Conservation (phyloP, 2,113 vertebrate species). For the Cyanistes caeruleus region DNA sequence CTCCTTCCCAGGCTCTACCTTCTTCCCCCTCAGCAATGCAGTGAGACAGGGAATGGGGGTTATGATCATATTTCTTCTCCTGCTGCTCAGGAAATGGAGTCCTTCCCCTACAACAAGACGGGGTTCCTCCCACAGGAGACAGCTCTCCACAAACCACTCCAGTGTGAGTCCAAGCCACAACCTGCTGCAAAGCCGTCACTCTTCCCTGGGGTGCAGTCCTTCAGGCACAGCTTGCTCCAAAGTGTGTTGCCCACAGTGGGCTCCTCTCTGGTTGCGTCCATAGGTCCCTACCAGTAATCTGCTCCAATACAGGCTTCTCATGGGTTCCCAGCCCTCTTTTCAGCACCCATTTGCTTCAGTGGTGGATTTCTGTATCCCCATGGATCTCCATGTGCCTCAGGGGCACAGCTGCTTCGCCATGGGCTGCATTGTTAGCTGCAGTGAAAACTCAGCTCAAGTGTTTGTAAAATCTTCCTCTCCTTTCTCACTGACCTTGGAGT, state of each 20-base stretch:
- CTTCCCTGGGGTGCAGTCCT: neutral
- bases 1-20: neutral
- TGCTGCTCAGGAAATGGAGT: neutral
- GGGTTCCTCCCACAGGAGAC: neutral
- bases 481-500: neutral
- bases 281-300: neutral
- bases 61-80: neutral
- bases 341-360: neutral
- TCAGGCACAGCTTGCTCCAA: neutral
- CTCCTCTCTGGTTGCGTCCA: rapidly evolving
- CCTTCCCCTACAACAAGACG: neutral
- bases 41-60: neutral
- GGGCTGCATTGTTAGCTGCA: neutral
- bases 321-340: neutral
- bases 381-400: neutral
- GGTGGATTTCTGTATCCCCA: neutral
- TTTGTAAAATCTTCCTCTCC: too few species aligned
- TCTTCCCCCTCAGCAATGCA: neutral
- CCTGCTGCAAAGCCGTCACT: neutral
- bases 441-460: too few species aligned
- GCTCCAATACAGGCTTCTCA: neutral
- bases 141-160: neutral
- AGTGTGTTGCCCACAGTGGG: too few species aligned
- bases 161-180: neutral
- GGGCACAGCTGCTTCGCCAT: neutral